Evolutionary conservation across 2,888 invertebrate species (phyloP).

Genomic region (Catonia carolina): DNA sequence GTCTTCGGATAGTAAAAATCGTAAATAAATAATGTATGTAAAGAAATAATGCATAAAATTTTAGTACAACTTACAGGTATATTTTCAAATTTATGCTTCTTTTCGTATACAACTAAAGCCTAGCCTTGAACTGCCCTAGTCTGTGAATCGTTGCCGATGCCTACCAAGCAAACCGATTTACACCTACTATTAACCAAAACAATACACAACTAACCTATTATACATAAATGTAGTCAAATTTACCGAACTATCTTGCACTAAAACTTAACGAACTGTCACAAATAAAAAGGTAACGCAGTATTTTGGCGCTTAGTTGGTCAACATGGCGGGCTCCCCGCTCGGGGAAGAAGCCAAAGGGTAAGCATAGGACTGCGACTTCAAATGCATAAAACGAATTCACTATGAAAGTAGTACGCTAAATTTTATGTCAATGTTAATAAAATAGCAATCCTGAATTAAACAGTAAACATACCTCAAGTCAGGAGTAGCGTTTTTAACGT

Average conservation of each 20-base stretch:
- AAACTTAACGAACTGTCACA: constrained; percentile 24
- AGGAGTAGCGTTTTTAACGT: constrained; percentile 39
- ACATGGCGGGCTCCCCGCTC: constrained; percentile 47
- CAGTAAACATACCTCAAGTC: constrained; percentile 40
- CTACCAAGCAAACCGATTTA: not conserved
- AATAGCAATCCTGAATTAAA: constrained; percentile 28
- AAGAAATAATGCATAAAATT: no score
- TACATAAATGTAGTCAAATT: not conserved
- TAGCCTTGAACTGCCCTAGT: constrained; percentile 15
- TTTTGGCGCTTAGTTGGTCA: constrained; percentile 39
- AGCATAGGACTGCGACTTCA: constrained; percentile 18
- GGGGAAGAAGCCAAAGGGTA: constrained; percentile 44
- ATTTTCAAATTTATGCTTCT: no score
- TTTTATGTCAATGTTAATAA: constrained; percentile 31
- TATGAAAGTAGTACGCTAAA: not conserved
- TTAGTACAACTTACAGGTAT: no score
- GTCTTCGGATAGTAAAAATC: no score
- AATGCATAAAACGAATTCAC: constrained; percentile 1
- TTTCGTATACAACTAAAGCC: not conserved
- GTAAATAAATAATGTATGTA: no score
- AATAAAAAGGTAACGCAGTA: constrained; percentile 16
- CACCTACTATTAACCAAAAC: not conserved
- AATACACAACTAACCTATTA: not conserved
- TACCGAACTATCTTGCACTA: constrained; percentile 12
- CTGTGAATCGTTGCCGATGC: constrained; percentile 10